These are phyloP conservation scores for Ephydatia muelleri DNA, from an alignment of 37 sponge, comb jelly and placozoan genomes.

Conservation along the genomic window DNA sequence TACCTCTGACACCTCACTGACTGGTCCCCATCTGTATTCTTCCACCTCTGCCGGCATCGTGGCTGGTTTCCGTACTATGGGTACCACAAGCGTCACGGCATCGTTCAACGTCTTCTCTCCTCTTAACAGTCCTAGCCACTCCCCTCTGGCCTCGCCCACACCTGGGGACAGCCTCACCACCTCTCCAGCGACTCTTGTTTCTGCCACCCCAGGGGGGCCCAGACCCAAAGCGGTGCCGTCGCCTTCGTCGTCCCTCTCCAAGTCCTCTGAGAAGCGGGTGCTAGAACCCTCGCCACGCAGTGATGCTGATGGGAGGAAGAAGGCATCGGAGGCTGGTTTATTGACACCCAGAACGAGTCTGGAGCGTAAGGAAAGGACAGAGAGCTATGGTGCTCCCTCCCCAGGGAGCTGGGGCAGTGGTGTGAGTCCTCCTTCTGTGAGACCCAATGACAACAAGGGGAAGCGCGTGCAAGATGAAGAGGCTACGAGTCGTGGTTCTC, in stretches of 20 bases:
- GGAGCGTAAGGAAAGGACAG: not conserved
- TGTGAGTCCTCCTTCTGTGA: not conserved
- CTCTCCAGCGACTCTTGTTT: not conserved
- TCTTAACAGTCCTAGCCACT: not conserved
- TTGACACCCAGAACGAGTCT: not conserved
- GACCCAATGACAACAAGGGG: not conserved
- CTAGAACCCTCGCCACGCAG: not conserved
- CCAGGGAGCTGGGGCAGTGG: not conserved
- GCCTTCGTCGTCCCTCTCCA: not conserved
- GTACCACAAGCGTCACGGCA: not conserved
- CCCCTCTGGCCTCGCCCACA: not conserved
- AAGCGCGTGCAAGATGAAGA: not conserved
- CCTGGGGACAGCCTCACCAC: not conserved
- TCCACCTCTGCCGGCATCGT: too few relatives aligned
- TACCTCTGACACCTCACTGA: too few relatives aligned
- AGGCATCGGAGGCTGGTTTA: not conserved
- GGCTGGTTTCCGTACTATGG: not conserved
- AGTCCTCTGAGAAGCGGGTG: not conserved
- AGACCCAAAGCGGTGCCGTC: not conserved
- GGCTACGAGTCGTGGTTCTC: not conserved
- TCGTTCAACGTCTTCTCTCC: not conserved
- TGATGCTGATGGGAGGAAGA: not conserved
- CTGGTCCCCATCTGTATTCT: too few relatives aligned
- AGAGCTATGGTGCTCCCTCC: not conserved
- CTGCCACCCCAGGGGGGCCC: not conserved